Conservation (phyloP, 2,888 invertebrate species). For the Tipula lateralis region DNA sequence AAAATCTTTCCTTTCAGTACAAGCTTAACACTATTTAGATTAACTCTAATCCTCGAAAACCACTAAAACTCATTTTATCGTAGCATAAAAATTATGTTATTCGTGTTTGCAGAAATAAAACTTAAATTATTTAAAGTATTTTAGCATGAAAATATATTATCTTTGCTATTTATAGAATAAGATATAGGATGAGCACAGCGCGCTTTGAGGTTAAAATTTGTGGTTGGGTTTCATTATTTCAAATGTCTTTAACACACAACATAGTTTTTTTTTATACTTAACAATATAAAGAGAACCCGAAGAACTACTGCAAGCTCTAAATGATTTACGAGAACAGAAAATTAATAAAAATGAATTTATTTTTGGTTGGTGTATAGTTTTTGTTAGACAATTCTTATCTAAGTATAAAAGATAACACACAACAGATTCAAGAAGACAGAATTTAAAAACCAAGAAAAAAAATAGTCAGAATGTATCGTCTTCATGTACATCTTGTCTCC, state of each 20-base stretch:
- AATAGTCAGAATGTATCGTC: background rate
- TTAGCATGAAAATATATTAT: background rate
- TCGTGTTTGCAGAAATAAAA: background rate
- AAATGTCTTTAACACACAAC: background rate
- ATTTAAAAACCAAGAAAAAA: no score
- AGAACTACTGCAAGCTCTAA: background rate
- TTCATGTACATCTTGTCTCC: background rate
- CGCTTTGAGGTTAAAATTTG: background rate
- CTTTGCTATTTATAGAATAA: no score
- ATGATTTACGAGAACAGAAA: background rate
- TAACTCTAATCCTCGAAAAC: no score
- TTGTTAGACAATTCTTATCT: background rate
- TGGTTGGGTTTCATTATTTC: background rate
- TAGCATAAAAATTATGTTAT: no score
- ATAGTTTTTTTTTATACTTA: background rate
- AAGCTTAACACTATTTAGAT: no score
- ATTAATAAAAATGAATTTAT: conserved; percentile 6
- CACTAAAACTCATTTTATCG: no score
- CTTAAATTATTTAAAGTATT: no score
- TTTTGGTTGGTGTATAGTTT: conserved; percentile 2
- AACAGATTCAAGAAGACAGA: background rate
- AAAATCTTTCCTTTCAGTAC: no score
- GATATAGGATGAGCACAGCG: background rate
- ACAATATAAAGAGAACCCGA: background rate
- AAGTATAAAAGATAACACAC: background rate